Evolutionary conservation across 2,113 vertebrate genomes (phyloP), one percentile per base, ranked within the genome.

Genomic region (Grammomys dolichurus): DNA sequence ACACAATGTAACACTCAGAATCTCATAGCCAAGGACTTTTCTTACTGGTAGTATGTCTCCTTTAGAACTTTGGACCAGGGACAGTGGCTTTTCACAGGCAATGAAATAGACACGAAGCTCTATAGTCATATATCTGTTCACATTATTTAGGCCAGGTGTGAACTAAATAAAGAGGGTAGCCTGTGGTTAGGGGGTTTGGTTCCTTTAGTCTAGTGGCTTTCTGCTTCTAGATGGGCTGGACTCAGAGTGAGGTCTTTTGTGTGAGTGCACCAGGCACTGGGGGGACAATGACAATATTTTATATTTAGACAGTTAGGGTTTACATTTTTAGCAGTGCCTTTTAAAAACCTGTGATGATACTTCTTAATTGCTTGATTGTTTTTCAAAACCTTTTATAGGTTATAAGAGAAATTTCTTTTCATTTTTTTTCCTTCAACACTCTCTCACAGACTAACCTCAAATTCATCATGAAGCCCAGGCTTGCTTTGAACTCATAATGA

Each of bases 341-440:
- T 95, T 65, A 13, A 92, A 93, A 91, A 63, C 33, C 84, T 69
- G 46, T 54, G 48, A 3, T 60, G 20, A 11, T 84, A 43, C 28
- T 96, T 97, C 89, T 22, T 78, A 86, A 67, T 56, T 89, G 73
- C 63, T 91, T 87, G 51, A 87, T 31, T 87, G 9, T 82, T 95
- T 91, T 95, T 90, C 87, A 84, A 31, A 73, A 93, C 94, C 69
- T 95, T 89, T 54, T 8, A 90, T 54, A 69, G 67, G 13, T 81
- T 89, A 54, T 85, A 90, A 87, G 75, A 11, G 67, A 72, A 86
- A 58, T 82, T 82, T 43, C 22, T n/a, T 84, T 60, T 84, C 19
- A 43, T 63, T 89, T 60, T 84, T 36, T 63, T 63, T 89, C 91
- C 95, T 69, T 28, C 22, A 24, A 84, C n/a, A 22, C 12, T 2